Percentiles rank a stretch among this genome's conserved stretches.
Conservation (phyloP, 1,140 invertebrate genomes). For the Belonocnema kinseyi region DNA sequence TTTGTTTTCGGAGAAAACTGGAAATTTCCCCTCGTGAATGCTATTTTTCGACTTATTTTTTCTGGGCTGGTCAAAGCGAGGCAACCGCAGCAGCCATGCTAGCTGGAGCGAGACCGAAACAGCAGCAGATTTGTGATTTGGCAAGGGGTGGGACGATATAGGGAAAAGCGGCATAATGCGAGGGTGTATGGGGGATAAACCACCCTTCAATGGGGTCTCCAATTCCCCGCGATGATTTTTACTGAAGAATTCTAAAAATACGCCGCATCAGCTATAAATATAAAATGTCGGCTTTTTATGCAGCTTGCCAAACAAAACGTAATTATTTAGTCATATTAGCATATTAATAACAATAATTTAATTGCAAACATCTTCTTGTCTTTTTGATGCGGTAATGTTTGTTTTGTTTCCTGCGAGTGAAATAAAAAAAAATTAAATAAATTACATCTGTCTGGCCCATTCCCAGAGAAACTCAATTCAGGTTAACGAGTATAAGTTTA, state of each 20-base stretch:
- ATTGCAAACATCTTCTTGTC: conserved; percentile 39
- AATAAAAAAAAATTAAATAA: too few species aligned
- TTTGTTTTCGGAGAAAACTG: conserved; percentile 26
- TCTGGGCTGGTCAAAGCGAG: conserved; percentile 1
- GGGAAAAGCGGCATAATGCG: conserved; percentile 40
- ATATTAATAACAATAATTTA: too few species aligned
- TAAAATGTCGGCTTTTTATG: conserved; percentile 37
- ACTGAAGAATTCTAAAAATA: conserved; percentile 48
- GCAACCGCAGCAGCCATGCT: not conserved
- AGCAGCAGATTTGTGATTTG: conserved; percentile 60
- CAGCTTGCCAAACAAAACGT: too few species aligned
- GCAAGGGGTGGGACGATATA: conserved; percentile 55
- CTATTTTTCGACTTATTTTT: conserved; percentile 29
- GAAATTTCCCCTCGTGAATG: conserved; percentile 21
- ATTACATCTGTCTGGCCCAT: too few species aligned
- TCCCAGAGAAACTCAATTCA: too few species aligned
- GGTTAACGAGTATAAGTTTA: too few species aligned
- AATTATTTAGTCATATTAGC: too few species aligned
- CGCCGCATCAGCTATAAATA: conserved; percentile 43
- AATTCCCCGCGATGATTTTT: conserved; percentile 40
- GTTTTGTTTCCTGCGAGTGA: too few species aligned
- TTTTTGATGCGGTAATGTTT: not conserved
- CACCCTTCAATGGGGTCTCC: conserved; percentile 43
- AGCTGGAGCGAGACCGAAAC: not conserved
- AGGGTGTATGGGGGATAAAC: conserved; percentile 50